Conservation (phyloP, 2,113 vertebrate species). For the Gymnogyps californianus region DNA sequence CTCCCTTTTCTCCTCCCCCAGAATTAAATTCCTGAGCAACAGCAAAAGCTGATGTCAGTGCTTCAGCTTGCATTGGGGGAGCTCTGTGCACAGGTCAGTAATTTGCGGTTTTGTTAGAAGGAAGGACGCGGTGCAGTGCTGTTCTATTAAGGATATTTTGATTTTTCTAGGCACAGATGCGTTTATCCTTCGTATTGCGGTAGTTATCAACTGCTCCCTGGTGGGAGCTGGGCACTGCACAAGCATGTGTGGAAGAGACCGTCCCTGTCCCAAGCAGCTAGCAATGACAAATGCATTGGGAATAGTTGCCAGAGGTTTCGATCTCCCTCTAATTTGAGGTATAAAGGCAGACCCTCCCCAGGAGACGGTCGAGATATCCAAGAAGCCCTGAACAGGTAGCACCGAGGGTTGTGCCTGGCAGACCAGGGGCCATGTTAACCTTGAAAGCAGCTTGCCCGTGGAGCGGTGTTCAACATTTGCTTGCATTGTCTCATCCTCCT, state of each 20-base stretch:
- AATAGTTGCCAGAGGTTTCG: background rate
- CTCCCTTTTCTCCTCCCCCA: slow-evolving; percentile 57
- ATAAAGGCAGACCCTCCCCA: background rate
- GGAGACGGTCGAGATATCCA: background rate
- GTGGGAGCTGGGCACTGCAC: background rate
- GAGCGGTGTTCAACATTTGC: background rate
- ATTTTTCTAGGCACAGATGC: background rate
- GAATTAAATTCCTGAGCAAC: slow-evolving; percentile 66
- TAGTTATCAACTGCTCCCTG: background rate
- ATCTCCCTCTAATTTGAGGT: background rate
- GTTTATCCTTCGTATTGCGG: background rate
- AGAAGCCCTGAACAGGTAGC: background rate
- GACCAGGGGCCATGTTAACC: slow-evolving; percentile 20
- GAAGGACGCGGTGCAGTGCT: background rate
- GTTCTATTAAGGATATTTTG: background rate
- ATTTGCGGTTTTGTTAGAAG: slow-evolving; percentile 25
- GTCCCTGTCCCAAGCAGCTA: background rate
- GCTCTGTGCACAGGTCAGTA: slow-evolving; percentile 57
- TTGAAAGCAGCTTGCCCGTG: background rate
- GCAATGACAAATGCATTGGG: background rate
- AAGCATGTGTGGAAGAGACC: background rate
- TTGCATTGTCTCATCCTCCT: slow-evolving; percentile 2
- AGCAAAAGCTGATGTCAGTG: slow-evolving; percentile 65
- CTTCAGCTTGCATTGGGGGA: slow-evolving; percentile 54
- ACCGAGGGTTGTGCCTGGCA: background rate